Evolutionary conservation across 2,113 vertebrate genomes (phyloP).

Genomic region (Atlantisia rogersi): DNA sequence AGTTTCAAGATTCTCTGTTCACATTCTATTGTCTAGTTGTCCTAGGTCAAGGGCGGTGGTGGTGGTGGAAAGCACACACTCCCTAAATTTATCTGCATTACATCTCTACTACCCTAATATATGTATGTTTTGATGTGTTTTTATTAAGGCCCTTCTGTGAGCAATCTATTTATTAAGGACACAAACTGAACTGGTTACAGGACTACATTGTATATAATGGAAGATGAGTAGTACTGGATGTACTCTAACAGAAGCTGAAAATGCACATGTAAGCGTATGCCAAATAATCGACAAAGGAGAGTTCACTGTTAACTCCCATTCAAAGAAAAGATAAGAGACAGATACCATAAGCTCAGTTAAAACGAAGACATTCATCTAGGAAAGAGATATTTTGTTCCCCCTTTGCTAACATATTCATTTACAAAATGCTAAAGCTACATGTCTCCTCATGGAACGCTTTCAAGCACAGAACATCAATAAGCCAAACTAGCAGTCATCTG

Average conservation of each 20-base stretch:
- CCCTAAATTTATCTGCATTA: neutral
- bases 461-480: neutral
- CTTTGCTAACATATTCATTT: neutral
- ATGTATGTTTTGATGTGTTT: neutral
- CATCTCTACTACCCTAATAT: neutral
- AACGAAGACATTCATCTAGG: neutral
- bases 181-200: neutral
- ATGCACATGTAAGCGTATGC: neutral
- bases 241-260: neutral
- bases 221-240: neutral
- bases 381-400: neutral
- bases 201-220: rapidly evolving
- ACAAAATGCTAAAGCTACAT: neutral
- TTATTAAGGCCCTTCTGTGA: neutral
- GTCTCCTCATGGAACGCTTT: neutral
- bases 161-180: neutral
- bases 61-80: neutral
- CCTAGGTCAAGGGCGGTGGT: neutral
- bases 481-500: neutral
- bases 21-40: neutral
- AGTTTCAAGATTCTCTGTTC: neutral
- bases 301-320: neutral
- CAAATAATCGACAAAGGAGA: neutral
- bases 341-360: neutral
- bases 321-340: neutral